Evolutionary conservation across 2,113 vertebrate genomes (phyloP), one percentile per base, ranked within the genome.

Genomic region (Synchiropus splendidus): DNA sequence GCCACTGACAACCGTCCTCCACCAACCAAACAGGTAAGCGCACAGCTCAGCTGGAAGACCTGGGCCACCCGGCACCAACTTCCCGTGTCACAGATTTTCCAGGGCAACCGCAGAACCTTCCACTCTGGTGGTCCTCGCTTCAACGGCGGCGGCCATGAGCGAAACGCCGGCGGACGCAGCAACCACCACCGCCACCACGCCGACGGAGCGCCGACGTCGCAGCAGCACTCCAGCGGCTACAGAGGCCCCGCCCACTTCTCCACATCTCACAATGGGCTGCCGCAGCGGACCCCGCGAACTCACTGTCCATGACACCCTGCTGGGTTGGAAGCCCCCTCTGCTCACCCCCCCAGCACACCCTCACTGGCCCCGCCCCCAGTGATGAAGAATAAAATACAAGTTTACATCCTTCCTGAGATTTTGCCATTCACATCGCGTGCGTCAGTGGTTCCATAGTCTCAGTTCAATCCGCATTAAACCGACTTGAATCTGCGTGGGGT

Each of bases 241-340:
- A 62, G 67, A 74, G 49, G 59, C 21, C 70, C 79, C 18, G 9
- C 66, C 64, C 58, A 63, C 39, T 50, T 61, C 58, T 54, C 61
- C 0, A 41, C 75, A 8, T 32, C 78, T 43, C 50, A 81, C 39
- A 82, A 81, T 15, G 88, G 85, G 56, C 86, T 94, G 36, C 90
- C 90, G 5, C 92, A 91, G 51, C 83, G 90, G 61, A 88, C 74
- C 66, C 89, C 89, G 18, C 76, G 90, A 64, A 85, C 83, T 50
- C 83, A 77, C 63, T 75, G 74, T 64, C 76, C 78, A 68, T 54
- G 83, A 87, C 73, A 64, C 38, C 13, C 13, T 8, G 21, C 21
- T 27, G 21, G n/a, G n/a, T 8, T 13, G 9, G 15, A 16, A 10
- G 12, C 18, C 1, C 6, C 10, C 11, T 16, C 42, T 12, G 4